These are phyloP conservation scores for Hippocampus abdominalis DNA, from an alignment of 2,113 vertebrate species.

Conservation along the genomic window DNA sequence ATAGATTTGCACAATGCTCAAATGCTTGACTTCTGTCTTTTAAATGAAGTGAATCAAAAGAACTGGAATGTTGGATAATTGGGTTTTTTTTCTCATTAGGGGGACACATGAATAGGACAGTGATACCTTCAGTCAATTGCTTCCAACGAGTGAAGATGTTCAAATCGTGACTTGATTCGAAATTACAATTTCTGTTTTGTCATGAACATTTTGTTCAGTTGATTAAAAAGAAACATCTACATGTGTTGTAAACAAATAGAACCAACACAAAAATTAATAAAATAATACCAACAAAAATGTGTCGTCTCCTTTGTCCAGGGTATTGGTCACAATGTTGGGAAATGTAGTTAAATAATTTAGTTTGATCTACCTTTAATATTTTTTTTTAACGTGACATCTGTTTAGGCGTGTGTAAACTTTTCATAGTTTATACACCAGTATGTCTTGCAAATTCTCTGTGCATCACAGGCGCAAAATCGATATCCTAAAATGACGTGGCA, in stretches of 20 bases:
- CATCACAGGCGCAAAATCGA: neutral
- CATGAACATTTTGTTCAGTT: neutral
- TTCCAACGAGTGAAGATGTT: neutral
- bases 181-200: neutral
- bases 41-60: slow-evolving; percentile 30
- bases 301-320: neutral
- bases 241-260: neutral
- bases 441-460: too few relatives aligned
- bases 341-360: neutral
- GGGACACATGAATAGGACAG: neutral
- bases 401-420: neutral
- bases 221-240: neutral
- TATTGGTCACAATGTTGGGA: neutral
- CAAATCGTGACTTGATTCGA: neutral
- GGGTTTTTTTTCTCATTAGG: slow-evolving; percentile 9
- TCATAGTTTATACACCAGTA: too few relatives aligned
- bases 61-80: slow-evolving; percentile 46
- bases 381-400: neutral
- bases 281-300: too few relatives aligned
- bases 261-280: neutral
- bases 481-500: neutral
- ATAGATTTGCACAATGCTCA: slow-evolving; percentile 54
- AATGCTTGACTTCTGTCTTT: slow-evolving; percentile 29
- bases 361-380: neutral
- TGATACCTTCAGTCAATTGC: neutral